Base-by-base conservation (phyloP, 2,888 invertebrate genomes). In the Macaria notata region DNA sequence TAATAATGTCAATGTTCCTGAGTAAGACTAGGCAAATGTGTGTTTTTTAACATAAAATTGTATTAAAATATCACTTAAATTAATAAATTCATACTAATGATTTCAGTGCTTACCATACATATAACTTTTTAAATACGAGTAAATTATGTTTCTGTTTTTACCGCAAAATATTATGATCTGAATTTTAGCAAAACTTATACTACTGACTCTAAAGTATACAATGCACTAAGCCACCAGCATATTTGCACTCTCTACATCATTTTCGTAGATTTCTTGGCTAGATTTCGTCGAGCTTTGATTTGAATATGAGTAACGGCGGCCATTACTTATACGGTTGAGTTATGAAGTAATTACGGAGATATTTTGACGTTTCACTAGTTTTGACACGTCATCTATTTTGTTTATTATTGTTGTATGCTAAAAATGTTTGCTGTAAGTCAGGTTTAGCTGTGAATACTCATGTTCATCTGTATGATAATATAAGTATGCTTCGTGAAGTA, bases 231-330 rank as follows among this genome's bases (percentile, higher is more conserved):
- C 52, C n/a, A 45, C 9, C 9, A 46, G 9, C 9, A 47, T 54
- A 54, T 54, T 47, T 45, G 59, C 50, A 54, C 30, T 51, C 50
- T 54, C 33, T 48, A 50, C 44, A 54, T 54, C 44, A 59, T 51
- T 44, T 44, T 33, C 46, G 33, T 39, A 45, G 47, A 51, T 51
- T 39, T 59, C 54, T 59, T 59, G 59, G 59, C 59, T 41, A 6
- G 29, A 42, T 5, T 38, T 33, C n/a, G 9, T 42, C 44, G 33
- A 43, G 39, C 47, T 59, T 59, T 54, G 54, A 59, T 54, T 54
- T 29, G 8, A 51, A 54, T 54, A 45, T 59, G 51, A 54, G 39
- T 47, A 45, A 54, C 59, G 39, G 6, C 47, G 4, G 39, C 30
- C n/a, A 54, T 58, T 54, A 58, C 43, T 59, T 58, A 47, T 9